phyloP scores from a whole-genome alignment of 2,113 vertebrate species.

The Callaeas wilsoni region DNA sequence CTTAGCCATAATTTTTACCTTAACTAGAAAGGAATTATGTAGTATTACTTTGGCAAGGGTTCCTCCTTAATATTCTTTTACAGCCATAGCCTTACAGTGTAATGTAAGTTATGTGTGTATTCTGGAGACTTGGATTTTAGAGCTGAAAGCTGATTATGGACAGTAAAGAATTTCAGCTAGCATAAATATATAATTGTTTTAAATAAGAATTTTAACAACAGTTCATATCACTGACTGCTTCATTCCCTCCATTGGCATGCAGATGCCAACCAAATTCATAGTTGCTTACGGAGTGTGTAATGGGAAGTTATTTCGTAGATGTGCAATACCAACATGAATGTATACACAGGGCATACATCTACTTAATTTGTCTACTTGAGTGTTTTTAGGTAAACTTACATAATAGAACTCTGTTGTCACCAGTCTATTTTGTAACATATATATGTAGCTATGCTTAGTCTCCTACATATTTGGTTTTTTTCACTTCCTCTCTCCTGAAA shows the following conservation, averaged over 20 bases:
- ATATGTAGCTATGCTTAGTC: not conserved
- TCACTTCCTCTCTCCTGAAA: not conserved
- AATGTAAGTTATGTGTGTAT: not conserved
- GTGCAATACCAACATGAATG: not conserved
- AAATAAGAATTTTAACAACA: not conserved
- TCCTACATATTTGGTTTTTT: not conserved
- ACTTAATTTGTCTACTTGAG: not conserved
- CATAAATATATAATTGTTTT: constrained; percentile 3
- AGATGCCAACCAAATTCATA: not conserved
- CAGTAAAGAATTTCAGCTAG: constrained; percentile 6
- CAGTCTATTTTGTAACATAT: not conserved
- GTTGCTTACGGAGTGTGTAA: not conserved
- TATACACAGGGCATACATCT: not conserved
- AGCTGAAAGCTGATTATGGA: not conserved
- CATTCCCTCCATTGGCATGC: not conserved
- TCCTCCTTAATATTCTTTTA: constrained; percentile 29
- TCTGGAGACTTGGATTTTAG: constrained; percentile 12
- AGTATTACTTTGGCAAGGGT: not conserved
- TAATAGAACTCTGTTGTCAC: not conserved
- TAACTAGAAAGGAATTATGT: constrained; percentile 55
- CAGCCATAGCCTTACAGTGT: not conserved
- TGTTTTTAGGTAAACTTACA: not conserved
- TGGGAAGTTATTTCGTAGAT: not conserved
- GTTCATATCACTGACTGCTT: not conserved
- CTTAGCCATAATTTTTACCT: constrained; percentile 34